Evolutionary conservation across 2,113 vertebrate genomes (phyloP), one percentile per base, ranked within the genome.

Genomic region (Vombatus ursinus): DNA sequence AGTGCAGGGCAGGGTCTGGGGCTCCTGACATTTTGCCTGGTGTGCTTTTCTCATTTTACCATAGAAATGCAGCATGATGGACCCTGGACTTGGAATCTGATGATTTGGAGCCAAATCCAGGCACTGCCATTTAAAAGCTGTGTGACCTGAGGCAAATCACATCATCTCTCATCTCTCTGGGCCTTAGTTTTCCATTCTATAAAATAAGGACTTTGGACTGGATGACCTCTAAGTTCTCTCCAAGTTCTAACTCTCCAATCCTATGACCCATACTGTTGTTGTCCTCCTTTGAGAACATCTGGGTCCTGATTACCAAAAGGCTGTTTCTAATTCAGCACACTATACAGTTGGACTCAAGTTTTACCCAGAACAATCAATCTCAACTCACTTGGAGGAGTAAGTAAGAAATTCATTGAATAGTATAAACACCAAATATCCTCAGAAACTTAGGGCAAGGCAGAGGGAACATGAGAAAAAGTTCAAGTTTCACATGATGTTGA

Each of bases 341-440:
- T 5, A 16, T 89, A 44, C 16, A 47, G 47, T 48, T 31, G 26
- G 90, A 90, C 25, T 90, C 26, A 22, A 23, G 68, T 22, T 84
- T 84, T 44, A 84, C 44, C 19, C n/a, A 44, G n/a, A 90, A 92
- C 57, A 94, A 50, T 77, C 92, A 92, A 54, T 25, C 37, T 48
- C 93, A 94, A 93, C 68, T 68, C 94, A 92, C 92, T 84, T 89
- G 90, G 94, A 51, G 37, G 24, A 89, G 90, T 92, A 54, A 91
- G 49, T n/a, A 84, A 84, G 68, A 84, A 84, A 44, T 84, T 23
- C n/a, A 19, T 92, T 94, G 92, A 96, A 97, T 8, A 84, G 92
- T 14, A 95, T 94, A 92, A 94, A 97, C 50, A 94, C 8, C n/a
- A 89, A 90, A 94, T 90, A 68, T 16, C 61, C 22, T 19, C 52